These are phyloP conservation scores for Lycocerus yunnanus DNA, from an alignment of 2,888 invertebrate genomes.

Conservation along the genomic window DNA sequence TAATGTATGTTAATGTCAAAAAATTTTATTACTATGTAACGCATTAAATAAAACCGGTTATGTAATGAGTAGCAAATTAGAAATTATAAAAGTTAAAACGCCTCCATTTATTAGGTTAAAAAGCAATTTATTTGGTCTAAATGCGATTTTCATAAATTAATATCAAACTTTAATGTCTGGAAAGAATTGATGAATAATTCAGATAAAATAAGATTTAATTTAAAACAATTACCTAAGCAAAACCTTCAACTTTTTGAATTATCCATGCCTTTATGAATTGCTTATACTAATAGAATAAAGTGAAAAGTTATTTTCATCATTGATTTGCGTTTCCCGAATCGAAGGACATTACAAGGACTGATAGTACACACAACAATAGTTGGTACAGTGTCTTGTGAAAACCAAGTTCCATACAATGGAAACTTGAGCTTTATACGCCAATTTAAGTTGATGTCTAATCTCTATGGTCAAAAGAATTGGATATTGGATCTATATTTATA, in stretches of 20 bases:
- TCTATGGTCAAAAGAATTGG: background rate
- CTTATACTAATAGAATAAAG: background rate
- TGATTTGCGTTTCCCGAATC: background rate
- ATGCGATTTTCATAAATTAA: background rate
- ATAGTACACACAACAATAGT: too few species aligned
- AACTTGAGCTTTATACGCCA: background rate
- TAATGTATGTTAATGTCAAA: background rate
- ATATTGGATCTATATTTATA: too few species aligned
- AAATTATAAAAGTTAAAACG: background rate
- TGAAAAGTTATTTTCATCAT: background rate
- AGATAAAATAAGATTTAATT: background rate
- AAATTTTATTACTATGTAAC: background rate
- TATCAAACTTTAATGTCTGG: background rate
- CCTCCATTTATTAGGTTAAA: background rate
- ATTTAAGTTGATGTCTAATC: background rate
- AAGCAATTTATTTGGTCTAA: background rate
- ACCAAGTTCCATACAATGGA: background rate
- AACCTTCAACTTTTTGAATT: background rate
- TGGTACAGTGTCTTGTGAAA: background rate
- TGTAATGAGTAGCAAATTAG: background rate
- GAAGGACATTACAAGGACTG: too few species aligned
- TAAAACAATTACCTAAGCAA: background rate
- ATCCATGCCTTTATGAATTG: background rate
- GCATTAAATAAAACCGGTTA: background rate
- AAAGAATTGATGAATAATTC: constrained; percentile 3